A percentile compares a stretch with the other conserved stretches of the same genome.
Evolutionary conservation across 2,113 vertebrate genomes (phyloP).

Genomic region (Scolopax mira): DNA sequence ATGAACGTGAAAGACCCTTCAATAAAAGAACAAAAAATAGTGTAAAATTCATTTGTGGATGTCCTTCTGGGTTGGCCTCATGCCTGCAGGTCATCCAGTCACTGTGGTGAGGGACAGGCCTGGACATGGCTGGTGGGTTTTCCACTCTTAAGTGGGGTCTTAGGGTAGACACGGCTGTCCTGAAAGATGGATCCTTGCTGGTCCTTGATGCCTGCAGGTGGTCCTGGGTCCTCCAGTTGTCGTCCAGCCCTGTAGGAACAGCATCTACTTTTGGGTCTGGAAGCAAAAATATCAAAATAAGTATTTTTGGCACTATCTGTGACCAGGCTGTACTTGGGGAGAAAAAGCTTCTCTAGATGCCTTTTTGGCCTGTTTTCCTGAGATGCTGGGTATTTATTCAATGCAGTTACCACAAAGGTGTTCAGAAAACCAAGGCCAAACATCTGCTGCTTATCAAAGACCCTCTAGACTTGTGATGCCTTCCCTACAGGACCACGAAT

Average conservation of each 20-base stretch:
- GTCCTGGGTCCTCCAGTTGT: neutral
- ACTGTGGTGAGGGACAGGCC: rapidly evolving
- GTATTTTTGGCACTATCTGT: neutral
- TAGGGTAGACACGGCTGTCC: neutral
- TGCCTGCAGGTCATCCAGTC: neutral
- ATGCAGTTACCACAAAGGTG: neutral
- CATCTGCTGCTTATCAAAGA: neutral
- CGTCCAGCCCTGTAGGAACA: neutral
- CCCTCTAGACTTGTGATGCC: neutral
- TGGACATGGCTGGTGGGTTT: neutral
- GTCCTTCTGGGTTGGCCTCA: neutral
- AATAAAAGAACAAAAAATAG: neutral
- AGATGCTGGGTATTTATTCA: neutral
- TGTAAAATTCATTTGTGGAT: rapidly evolving
- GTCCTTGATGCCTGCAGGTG: neutral
- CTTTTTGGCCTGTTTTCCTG: neutral
- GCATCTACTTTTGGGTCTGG: neutral
- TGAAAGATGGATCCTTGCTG: neutral
- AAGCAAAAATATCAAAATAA: neutral
- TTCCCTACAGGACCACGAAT: neutral
- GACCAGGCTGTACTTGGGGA: neutral
- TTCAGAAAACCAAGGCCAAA: neutral
- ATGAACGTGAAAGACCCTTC: neutral
- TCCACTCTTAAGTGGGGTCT: neutral
- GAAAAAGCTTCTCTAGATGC: neutral